Evolutionary conservation across 2,113 vertebrate species (phyloP).

Genomic region (Hystrix cristata): DNA sequence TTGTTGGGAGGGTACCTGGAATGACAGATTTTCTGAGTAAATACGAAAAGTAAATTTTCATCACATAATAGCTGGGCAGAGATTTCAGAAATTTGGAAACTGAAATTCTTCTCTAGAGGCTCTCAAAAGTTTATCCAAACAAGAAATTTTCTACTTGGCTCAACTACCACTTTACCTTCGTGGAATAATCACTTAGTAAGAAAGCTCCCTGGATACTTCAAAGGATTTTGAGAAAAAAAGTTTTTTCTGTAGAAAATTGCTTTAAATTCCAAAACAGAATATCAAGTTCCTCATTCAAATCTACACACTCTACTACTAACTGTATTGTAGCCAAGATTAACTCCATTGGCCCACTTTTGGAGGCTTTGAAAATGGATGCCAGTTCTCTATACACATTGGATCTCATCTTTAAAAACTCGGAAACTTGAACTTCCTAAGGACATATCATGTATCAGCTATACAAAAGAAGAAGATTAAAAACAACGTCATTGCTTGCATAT

Average conservation of each 20-base stretch:
- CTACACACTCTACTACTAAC: background rate
- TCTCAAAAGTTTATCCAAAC: slow-evolving; percentile 58
- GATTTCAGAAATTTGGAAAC: background rate
- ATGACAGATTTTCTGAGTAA: background rate
- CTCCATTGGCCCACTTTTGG: background rate
- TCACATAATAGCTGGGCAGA: background rate
- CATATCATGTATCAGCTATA: background rate
- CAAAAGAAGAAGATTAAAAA: background rate
- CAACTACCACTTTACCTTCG: background rate
- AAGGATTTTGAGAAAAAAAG: background rate
- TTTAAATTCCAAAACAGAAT: slow-evolving; percentile 57
- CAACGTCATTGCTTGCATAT: background rate
- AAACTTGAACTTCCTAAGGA: background rate
- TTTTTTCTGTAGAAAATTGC: background rate
- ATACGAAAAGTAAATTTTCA: slow-evolving; percentile 16
- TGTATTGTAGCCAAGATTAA: background rate
- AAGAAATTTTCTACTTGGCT: slow-evolving; percentile 41
- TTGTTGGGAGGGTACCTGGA: background rate
- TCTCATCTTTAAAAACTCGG: background rate
- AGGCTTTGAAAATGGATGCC: background rate
- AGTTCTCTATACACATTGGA: background rate
- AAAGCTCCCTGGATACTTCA: slow-evolving; percentile 14
- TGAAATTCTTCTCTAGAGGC: slow-evolving; percentile 20
- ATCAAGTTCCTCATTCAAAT: background rate
- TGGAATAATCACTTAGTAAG: slow-evolving; percentile 30